These are phyloP conservation scores for Premnoplex brunnescens DNA, from an alignment of 2,797 vertebrate genomes.

Conservation along the genomic window DNA sequence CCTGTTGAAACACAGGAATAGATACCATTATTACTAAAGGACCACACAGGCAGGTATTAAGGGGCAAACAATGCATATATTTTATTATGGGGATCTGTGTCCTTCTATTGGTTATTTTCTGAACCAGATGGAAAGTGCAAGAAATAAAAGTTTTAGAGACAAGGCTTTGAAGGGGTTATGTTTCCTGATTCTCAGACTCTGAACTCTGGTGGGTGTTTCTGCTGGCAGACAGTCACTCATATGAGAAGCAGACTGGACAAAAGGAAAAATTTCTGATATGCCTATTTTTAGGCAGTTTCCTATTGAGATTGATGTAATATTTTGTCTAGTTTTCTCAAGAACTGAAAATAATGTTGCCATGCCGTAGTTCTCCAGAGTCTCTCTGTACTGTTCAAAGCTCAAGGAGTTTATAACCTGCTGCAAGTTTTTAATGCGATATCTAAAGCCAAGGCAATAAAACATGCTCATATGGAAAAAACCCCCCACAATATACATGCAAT, in stretches of 20 bases:
- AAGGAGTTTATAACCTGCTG: not conserved
- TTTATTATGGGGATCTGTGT: not conserved
- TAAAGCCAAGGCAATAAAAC: not conserved
- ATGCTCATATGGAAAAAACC: not conserved
- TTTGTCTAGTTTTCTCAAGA: slow-evolving; percentile 10
- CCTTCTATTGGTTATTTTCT: not conserved
- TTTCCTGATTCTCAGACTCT: not conserved
- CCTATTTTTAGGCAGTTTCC: not conserved
- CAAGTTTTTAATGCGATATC: not conserved
- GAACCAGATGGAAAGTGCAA: not conserved
- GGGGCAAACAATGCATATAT: not conserved
- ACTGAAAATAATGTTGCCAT: not conserved
- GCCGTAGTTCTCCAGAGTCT: not conserved
- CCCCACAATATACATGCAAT: not conserved
- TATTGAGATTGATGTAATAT: not conserved
- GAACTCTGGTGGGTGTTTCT: not conserved
- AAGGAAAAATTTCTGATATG: not conserved
- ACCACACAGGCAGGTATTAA: not conserved
- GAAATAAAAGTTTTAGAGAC: not conserved
- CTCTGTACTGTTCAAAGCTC: not conserved
- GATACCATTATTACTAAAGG: not conserved
- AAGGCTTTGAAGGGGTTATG: not conserved
- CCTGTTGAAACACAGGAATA: not conserved
- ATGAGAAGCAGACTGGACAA: not conserved
- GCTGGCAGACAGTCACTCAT: not conserved